Conservation (phyloP, 2,797 vertebrate species). For the Acanthornis magna region DNA sequence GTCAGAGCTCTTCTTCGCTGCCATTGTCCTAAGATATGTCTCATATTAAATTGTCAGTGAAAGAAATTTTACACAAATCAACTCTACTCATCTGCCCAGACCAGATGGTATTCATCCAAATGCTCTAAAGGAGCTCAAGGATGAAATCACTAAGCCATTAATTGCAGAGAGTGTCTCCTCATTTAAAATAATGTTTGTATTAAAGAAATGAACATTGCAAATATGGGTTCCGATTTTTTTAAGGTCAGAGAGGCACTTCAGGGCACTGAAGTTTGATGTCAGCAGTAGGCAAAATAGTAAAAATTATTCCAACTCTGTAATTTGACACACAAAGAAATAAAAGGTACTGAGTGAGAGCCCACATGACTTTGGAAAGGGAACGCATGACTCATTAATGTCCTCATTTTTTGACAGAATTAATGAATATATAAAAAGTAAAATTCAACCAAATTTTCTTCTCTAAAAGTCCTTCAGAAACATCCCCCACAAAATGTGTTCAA, state of each 20-base stretch:
- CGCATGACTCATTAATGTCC: background rate
- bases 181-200: conserved; percentile 42
- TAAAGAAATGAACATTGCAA: background rate
- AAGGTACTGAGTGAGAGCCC: background rate
- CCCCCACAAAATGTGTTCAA: background rate
- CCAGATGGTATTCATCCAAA: conserved; percentile 22
- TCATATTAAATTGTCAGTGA: background rate
- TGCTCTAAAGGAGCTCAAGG: conserved; percentile 14
- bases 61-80: conserved; percentile 26
- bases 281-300: background rate
- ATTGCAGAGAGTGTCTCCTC: background rate
- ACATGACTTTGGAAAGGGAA: background rate
- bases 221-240: background rate
- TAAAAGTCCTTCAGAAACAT: background rate
- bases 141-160: conserved; percentile 44
- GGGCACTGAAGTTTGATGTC: background rate
- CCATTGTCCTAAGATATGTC: background rate
- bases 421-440: background rate
- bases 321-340: background rate
- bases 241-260: background rate
- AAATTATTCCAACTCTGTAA: background rate
- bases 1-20: background rate
- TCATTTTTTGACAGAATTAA: background rate
- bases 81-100: background rate
- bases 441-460: background rate